Conservation (phyloP, 2,113 vertebrate genomes). For the Eptatretus burgeri region DNA sequence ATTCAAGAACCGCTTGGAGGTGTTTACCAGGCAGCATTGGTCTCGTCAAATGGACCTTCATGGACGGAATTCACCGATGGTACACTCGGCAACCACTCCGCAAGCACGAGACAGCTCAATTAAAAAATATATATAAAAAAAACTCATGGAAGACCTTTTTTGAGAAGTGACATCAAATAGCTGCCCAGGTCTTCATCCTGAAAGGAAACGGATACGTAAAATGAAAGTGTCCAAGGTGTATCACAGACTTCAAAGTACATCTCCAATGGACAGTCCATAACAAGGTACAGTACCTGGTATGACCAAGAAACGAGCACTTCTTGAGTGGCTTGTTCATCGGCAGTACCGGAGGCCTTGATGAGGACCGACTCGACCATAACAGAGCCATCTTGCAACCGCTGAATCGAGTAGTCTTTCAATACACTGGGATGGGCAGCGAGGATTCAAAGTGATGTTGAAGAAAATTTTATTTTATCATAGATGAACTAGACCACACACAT, state of each 20-base stretch:
- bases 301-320: conserved; percentile 82
- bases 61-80: no score
- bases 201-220: background rate
- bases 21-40: no score
- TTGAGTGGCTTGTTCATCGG: conserved; percentile 49
- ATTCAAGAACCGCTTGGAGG: no score
- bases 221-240: background rate
- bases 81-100: no score
- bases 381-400: conserved; percentile 64
- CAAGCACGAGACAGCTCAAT: no score
- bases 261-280: background rate
- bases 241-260: background rate
- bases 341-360: conserved; percentile 52
- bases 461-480: background rate
- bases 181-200: conserved; percentile 88
- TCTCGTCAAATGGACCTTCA: no score
- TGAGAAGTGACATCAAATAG: conserved; percentile 49
- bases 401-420: conserved; percentile 55
- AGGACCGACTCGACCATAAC: conserved; percentile 89
- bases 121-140: no score
- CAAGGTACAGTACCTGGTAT: conserved; percentile 36
- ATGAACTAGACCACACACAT: background rate
- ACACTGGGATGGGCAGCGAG: conserved; percentile 16
- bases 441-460: background rate
- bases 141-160: conserved; percentile 42